A percentile compares a stretch with the other conserved stretches of the same genome.
Conservation (phyloP, 2,113 vertebrate species). For the Oryzias celebensis region DNA sequence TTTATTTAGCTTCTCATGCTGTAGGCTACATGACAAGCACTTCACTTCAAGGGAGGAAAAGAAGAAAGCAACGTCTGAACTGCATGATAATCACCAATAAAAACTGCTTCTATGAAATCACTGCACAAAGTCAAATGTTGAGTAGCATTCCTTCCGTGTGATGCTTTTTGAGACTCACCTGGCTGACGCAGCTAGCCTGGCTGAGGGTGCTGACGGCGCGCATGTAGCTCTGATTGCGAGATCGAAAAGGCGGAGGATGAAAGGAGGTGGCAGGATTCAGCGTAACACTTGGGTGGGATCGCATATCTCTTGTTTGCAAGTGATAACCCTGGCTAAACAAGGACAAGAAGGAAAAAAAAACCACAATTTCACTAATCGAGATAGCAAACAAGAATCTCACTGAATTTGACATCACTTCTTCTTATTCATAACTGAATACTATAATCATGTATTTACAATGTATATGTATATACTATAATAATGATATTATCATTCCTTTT, state of each 20-base stretch:
- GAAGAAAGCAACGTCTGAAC: too few relatives aligned
- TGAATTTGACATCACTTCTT: neutral
- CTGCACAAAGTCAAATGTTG: constrained; percentile 1
- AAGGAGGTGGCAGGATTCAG: constrained; percentile 90
- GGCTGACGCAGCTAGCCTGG: constrained; percentile 99
- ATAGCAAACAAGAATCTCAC: constrained; percentile 15
- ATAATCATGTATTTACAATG: too few relatives aligned
- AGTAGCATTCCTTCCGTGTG: constrained; percentile 20
- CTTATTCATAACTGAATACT: too few relatives aligned
- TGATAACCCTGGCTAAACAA: constrained; percentile 91
- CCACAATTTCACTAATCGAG: constrained; percentile 43
- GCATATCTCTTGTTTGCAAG: constrained; percentile 93
- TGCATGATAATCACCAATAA: too few relatives aligned
- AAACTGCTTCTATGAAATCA: too few relatives aligned
- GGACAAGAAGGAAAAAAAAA: constrained; percentile 48
- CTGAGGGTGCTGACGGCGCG: constrained; percentile 98
- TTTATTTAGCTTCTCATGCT: too few relatives aligned
- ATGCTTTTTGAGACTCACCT: constrained; percentile 82
- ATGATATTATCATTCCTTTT: too few relatives aligned
- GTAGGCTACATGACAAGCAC: too few relatives aligned
- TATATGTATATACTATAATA: too few relatives aligned
- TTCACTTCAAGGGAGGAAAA: too few relatives aligned
- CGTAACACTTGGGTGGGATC: constrained; percentile 84
- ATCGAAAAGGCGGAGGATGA: constrained; percentile 96
- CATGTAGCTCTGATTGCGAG: constrained; percentile 99